Conservation (phyloP, 2,797 vertebrate genomes). For the Parambassis ranga region DNA sequence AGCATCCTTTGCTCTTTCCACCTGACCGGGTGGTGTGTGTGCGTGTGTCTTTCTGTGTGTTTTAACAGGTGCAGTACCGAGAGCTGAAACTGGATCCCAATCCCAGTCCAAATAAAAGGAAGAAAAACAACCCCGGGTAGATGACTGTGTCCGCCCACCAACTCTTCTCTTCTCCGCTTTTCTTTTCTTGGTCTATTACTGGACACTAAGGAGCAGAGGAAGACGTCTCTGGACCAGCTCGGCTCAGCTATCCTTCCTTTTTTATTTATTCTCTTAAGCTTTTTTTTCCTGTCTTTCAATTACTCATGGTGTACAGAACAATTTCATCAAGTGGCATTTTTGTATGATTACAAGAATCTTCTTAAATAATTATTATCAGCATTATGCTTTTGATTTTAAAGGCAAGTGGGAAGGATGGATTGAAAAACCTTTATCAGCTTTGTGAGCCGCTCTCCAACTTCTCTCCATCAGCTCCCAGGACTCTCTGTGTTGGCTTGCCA, state of each 20-base stretch:
- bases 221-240: conserved; percentile 46
- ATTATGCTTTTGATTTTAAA: conserved; percentile 40
- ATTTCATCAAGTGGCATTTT: conserved; percentile 68
- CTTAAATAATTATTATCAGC: conserved; percentile 28
- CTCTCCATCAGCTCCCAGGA: conserved; percentile 38
- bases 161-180: conserved; percentile 67
- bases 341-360: conserved; percentile 57
- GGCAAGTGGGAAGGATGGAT: conserved; percentile 32
- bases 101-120: conserved; percentile 96
- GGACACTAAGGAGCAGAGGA: conserved; percentile 65
- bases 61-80: conserved; percentile 98
- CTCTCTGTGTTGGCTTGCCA: conserved; percentile 27
- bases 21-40: conserved; percentile 80
- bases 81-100: conserved; percentile 95
- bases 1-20: conserved; percentile 80
- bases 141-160: conserved; percentile 69
- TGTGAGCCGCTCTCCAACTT: conserved; percentile 30
- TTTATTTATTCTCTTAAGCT: conserved; percentile 60
- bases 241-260: conserved; percentile 23
- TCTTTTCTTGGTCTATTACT: conserved; percentile 73
- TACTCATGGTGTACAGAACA: conserved; percentile 80
- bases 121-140: conserved; percentile 96
- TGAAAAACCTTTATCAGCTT: conserved; percentile 46
- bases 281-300: conserved; percentile 78
- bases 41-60: conserved; percentile 83